Evolutionary conservation across 2,113 vertebrate genomes (phyloP), one percentile per base, ranked within the genome.

Genomic region (Lasiurus cinereus): DNA sequence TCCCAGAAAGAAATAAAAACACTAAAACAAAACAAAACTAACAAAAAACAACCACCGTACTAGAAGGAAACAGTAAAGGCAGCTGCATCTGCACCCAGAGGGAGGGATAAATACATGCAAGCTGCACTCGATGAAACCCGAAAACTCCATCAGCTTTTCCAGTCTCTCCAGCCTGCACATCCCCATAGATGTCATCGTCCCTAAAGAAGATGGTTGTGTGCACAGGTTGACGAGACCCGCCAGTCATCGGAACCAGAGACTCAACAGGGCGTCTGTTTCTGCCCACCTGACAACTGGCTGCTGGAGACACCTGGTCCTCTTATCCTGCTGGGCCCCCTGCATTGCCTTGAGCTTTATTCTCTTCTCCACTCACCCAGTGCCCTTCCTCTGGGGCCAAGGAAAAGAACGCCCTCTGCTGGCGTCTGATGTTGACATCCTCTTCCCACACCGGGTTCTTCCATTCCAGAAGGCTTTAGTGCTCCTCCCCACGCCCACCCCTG

Each of bases 211-310:
- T 54, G 31, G 90, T 46, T 80, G 77, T 64, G 76, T 69, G 27
- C 74, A 91, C 67, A 84, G 76, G 62, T 89, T 97, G 95, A 97
- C 79, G 95, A 97, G 93, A 88, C 86, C 91, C 52, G 91, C 43
- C 76, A 83, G 91, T 52, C 77, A 59, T 86, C 2, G 5, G 86
- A 91, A 90, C 11, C 59, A 89, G 66, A 88, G 31, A 54, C 90
- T 64, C 94, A 62, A 24, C 19, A 4, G 69, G 91, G 82, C 69
- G 50, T 24, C 64, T 1, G 0, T 54, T 93, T 95, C 72, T 91
- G 91, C 66, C 76, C 82, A 88, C 9, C 69, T 83, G 36, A 90
- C 80, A 80, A 29, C 21, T 56, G 77, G 18, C 79, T 77, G 67
- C 78, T 52, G 39, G 50, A 46, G 91, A 95, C 83, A 84, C 94